Conservation (phyloP, 1,140 invertebrate species). For the Drosophila ficusphila region DNA sequence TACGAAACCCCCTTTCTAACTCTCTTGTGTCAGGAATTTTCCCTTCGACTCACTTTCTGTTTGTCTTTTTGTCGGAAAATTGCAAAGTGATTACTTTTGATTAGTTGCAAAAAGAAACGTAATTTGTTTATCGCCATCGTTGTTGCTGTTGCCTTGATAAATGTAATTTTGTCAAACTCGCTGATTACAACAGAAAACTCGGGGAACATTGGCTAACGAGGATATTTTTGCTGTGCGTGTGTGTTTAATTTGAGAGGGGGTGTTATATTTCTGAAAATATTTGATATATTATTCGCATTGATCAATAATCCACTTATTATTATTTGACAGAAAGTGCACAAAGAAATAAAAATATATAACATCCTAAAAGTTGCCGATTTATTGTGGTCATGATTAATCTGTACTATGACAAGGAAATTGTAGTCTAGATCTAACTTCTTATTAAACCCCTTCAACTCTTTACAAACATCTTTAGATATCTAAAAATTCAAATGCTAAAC, state of each 20-base stretch:
- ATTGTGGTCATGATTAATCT: no score
- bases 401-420: no score
- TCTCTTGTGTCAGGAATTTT: conserved; percentile 60
- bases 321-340: no score
- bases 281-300: not conserved
- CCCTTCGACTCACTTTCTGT: conserved; percentile 63
- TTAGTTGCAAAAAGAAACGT: conserved; percentile 81
- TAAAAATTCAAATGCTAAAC: no score
- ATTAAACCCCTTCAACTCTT: no score
- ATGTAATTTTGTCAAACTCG: conserved; percentile 68
- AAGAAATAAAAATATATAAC: no score
- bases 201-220: conserved; percentile 53
- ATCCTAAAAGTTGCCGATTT: no score
- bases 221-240: conserved; percentile 33
- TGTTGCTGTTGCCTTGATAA: conserved; percentile 60
- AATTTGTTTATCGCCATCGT: conserved; percentile 73
- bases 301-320: not conserved
- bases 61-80: conserved; percentile 72
- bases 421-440: no score
- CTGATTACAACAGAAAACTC: conserved; percentile 67
- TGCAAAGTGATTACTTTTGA: conserved; percentile 83
- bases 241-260: not conserved
- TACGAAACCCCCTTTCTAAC: conserved; percentile 41
- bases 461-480: no score
- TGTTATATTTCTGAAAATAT: conserved; percentile 5